Evolutionary conservation across 2,113 vertebrate genomes (phyloP).

Genomic region (Aramus guarauna): DNA sequence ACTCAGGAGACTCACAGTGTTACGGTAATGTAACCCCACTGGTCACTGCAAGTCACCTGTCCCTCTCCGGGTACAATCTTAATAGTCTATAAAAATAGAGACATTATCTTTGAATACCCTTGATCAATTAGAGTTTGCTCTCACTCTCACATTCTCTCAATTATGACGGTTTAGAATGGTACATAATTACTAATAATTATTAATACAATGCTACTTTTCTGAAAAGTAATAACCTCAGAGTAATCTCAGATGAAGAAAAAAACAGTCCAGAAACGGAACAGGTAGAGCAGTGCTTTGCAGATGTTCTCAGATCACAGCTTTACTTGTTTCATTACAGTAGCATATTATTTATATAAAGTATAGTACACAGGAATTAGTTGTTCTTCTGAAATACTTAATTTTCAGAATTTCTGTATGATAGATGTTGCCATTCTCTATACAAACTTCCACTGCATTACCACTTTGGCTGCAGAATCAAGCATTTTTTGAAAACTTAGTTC

Average conservation of each 20-base stretch:
- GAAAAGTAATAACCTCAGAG: neutral
- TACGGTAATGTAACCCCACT: neutral
- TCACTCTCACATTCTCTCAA: accelerated
- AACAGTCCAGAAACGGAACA: neutral
- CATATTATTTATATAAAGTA: neutral
- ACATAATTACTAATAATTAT: neutral
- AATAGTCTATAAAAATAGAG: accelerated
- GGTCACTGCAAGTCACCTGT: neutral
- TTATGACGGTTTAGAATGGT: neutral
- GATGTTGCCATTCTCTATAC: neutral
- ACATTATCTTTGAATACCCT: neutral
- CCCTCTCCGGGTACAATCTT: neutral
- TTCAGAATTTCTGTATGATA: neutral
- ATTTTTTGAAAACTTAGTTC: neutral
- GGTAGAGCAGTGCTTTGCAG: neutral
- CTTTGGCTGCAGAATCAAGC: neutral
- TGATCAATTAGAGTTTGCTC: accelerated
- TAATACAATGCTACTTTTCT: neutral
- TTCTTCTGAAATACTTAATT: neutral
- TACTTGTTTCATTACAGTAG: neutral
- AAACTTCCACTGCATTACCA: neutral
- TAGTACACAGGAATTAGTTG: neutral
- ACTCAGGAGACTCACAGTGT: accelerated
- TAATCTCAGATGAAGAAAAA: neutral
- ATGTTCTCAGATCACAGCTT: neutral